Evolutionary conservation across 2,888 invertebrate genomes (phyloP), one percentile per base, ranked within the genome.

Genomic region (Amitus sp.): DNA sequence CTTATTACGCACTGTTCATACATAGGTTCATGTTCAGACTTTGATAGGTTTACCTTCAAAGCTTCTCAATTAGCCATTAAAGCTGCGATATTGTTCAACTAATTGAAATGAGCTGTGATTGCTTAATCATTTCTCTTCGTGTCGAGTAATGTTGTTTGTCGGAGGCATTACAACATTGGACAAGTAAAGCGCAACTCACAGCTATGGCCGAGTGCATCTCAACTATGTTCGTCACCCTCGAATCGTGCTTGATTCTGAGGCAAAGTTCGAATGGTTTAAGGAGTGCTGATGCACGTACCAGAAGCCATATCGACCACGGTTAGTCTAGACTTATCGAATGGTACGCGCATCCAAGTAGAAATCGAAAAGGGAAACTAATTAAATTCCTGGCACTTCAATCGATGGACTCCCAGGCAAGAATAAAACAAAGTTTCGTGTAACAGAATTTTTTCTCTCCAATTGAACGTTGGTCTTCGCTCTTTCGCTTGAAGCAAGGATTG

Each of bases 301-400:
- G 62, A 62, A 62, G 57, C 62, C 62, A 50, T 62, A 57, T 30
- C 47, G 46, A 48, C 30, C 57, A 50, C 49, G 50, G 57, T 53
- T 62, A 49, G 62, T 57, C 57, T 62, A 53, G 57, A 57, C 62
- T n/a, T 53, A 53, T 57, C 57, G 42, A 62, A 53, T 57, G 52
- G 62, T 62, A 50, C 17, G 42, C 45, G 43, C 52, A 51, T 42
- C 52, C 48, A 49, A 62, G 62, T 56, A 49, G 30, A 50, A 54
- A 60, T 60, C 40, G 54, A 52, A 58, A 61, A 55, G 52, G 55
- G 56, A 40, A 50, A 40, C 50, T 57, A 62, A 62, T 54, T 57
- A 13, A 57, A 62, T 62, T 56, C 49, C 37, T 42, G 42, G 37
- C 48, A 42, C 49, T 4, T 13, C 7, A 33, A 62, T 47, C 34